phyloP scores from a whole-genome alignment of 1,140 invertebrate genomes.

The Cheumatopsyche charites region DNA sequence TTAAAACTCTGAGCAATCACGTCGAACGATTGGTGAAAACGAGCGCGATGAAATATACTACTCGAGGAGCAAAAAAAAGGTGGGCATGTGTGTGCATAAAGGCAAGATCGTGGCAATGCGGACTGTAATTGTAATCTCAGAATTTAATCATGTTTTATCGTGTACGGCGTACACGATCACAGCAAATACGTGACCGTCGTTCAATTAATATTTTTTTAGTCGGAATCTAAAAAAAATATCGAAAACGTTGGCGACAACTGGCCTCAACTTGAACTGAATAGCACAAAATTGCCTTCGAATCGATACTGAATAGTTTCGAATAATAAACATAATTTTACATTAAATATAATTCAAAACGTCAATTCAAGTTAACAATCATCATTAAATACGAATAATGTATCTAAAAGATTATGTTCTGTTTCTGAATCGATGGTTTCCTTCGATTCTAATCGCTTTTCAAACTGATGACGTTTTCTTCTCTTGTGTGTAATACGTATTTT shows the following conservation, averaged over 20 bases:
- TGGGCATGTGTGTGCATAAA: not conserved
- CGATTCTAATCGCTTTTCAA: no score
- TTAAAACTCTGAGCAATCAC: conserved; percentile 13
- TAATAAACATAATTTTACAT: no score
- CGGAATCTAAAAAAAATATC: not conserved
- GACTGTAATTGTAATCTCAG: conserved; percentile 26
- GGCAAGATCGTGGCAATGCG: conserved; percentile 23
- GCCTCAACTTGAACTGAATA: not conserved
- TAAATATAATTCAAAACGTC: no score
- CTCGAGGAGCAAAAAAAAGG: not conserved
- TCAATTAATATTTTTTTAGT: conserved; percentile 19
- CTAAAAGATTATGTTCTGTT: no score
- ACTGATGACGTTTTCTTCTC: not conserved
- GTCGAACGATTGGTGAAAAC: conserved; percentile 25
- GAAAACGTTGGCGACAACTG: conserved; percentile 5
- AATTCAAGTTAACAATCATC: no score
- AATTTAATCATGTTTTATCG: conserved; percentile 27
- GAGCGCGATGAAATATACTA: not conserved
- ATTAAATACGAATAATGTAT: no score
- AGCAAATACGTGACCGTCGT: conserved; percentile 22
- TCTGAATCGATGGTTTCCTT: no score
- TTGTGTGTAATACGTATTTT: not conserved
- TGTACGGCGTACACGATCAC: conserved; percentile 16
- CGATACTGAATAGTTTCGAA: no score
- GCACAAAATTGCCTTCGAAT: no score